phyloP scores from a whole-genome alignment of 2,113 vertebrate genomes.

The Tamias sibiricus region DNA sequence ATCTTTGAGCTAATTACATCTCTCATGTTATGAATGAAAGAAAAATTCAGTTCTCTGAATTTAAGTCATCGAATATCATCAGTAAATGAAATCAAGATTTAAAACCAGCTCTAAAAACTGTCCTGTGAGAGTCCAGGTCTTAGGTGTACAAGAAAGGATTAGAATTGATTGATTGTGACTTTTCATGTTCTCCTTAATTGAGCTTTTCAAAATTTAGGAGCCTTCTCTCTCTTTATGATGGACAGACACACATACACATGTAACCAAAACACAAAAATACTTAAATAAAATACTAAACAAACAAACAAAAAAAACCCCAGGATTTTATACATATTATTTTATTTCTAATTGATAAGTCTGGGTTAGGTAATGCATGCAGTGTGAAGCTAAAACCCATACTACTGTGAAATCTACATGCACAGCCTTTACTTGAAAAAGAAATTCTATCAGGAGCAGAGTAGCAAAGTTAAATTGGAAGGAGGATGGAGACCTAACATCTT shows the following conservation, averaged over 20 bases:
- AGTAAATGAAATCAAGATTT: background rate
- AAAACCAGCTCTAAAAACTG: background rate
- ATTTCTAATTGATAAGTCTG: background rate
- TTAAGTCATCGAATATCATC: background rate
- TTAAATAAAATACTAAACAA: background rate
- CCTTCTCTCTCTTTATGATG: background rate
- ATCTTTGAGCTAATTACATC: background rate
- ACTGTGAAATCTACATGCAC: background rate
- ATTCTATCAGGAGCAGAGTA: conserved; percentile 17
- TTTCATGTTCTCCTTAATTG: background rate
- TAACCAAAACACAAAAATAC: background rate
- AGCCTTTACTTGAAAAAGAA: background rate
- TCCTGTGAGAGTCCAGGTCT: background rate
- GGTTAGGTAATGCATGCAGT: background rate
- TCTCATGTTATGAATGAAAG: background rate
- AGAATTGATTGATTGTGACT: background rate
- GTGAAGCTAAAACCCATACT: background rate
- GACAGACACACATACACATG: background rate
- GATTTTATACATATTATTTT: background rate
- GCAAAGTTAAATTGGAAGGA: conserved; percentile 62
- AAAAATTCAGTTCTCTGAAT: background rate
- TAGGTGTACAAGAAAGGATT: background rate
- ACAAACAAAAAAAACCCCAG: too few relatives aligned
- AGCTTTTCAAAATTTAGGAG: background rate
- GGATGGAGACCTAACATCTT: conserved; percentile 50